Base-by-base conservation (phyloP, 2,113 vertebrate species). In the Platichthys stellatus region DNA sequence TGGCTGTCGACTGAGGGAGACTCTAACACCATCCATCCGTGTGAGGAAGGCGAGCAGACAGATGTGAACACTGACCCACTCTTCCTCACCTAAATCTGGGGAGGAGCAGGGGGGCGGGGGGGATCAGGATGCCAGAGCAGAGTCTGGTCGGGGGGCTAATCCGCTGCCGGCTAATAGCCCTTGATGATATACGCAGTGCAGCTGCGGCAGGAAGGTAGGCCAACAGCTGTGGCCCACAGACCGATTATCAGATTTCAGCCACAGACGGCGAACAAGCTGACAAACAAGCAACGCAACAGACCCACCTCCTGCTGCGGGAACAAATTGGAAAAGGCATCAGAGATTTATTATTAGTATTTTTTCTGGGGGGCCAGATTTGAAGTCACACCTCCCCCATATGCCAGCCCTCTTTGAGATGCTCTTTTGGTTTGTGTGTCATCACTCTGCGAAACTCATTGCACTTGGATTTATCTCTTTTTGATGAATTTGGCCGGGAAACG, bases 141-240 rank as follows among this genome's bases (percentile, higher is more conserved):
- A 81, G 86, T 66, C 79, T 89, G 78, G 85, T 73, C 73, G 18
- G 62, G 61, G 61, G 82, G 89, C 86, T 91, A 88, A 92, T 89
- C 88, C 72, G 65, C 86, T 84, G 87, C 78, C 79, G 78, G 85
- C 86, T 93, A 92, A 90, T 85, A 84, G 89, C 89, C 86, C 84
- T 87, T 87, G 86, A 88, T 93, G 92, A 93, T 92, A 88, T 92
- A 90, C 82, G 80, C 82, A 20, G 89, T 87, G 88, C 90, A 93
- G 92, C 91, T 92, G 92, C 77, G 88, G 88, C 77, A 84, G 87
- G 84, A 84, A 86, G 91, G 90, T 88, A 58, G 83, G 89, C 80
- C 91, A 88, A 89, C 92, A 93, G 91, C 92, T 93, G 92, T 71
- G 89, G 72, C 80, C 76, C 83, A 57, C 65, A 65, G 84, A 74